Percentiles rank a stretch among this genome's conserved stretches.
phyloP scores from a whole-genome alignment of 2,797 vertebrate species.

The Protosalanx chinensis region DNA sequence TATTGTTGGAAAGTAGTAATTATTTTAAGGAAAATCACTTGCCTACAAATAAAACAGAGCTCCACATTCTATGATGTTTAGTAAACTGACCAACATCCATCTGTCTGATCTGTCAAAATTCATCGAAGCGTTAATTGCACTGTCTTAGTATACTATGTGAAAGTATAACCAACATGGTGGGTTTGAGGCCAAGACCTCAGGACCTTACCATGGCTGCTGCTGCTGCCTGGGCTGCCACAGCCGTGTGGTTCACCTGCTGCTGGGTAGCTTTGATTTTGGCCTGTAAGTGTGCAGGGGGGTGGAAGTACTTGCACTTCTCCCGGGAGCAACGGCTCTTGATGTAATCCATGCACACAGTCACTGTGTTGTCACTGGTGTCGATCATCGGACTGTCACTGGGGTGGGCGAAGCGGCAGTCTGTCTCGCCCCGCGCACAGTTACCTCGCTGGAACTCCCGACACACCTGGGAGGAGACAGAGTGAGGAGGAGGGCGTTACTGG shows the following conservation, averaged over 20 bases:
- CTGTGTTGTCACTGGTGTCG: slow-evolving; percentile 97
- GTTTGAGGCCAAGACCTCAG: slow-evolving; percentile 41
- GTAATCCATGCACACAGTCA: slow-evolving; percentile 99
- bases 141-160: neutral
- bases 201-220: slow-evolving; percentile 76
- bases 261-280: slow-evolving; percentile 99
- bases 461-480: slow-evolving; percentile 74
- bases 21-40: neutral
- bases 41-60: slow-evolving; percentile 46
- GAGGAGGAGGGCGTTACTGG: neutral
- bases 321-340: slow-evolving; percentile 99
- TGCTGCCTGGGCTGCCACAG: slow-evolving; percentile 89
- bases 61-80: slow-evolving; percentile 49
- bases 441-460: slow-evolving; percentile 98
- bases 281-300: slow-evolving; percentile 99
- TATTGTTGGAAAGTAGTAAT: neutral
- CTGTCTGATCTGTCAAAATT: neutral
- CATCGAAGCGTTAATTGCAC: neutral
- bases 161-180: neutral
- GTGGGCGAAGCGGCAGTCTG: slow-evolving; percentile 98
- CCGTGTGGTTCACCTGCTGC: slow-evolving; percentile 94
- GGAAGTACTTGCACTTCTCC: slow-evolving; percentile 99
- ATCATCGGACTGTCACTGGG: slow-evolving; percentile 98
- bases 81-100: neutral
- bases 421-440: slow-evolving; percentile 97